Conservation (phyloP, 2,797 vertebrate species). For the Danio aesculapii region DNA sequence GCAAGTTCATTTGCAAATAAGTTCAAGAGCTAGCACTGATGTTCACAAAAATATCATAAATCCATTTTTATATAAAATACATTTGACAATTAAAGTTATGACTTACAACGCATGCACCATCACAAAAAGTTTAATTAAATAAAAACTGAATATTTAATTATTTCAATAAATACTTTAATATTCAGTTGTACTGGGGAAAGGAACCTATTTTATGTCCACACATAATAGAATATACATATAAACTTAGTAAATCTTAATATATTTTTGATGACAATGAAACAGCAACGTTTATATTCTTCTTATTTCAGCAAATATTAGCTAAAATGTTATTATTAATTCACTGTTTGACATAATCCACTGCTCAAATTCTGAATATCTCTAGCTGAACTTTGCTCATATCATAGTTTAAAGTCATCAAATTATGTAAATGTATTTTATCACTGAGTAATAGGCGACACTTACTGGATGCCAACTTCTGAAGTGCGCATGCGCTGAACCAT, state of each 20-base stretch:
- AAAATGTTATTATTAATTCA: not conserved
- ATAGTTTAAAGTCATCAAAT: not conserved
- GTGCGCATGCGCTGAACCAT: slow-evolving; percentile 17
- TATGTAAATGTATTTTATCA: not conserved
- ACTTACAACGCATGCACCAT: not conserved
- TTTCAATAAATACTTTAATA: too few relatives aligned
- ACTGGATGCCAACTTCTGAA: not conserved
- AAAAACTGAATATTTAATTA: too few relatives aligned
- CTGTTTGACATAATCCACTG: not conserved
- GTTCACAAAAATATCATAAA: not conserved
- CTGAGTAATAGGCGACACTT: not conserved
- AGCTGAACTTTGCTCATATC: not conserved
- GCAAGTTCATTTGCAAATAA: not conserved
- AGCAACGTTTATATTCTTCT: not conserved
- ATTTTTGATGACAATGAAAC: too few relatives aligned
- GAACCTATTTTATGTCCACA: too few relatives aligned
- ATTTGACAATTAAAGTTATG: not conserved
- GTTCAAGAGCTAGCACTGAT: not conserved
- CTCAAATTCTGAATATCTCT: not conserved
- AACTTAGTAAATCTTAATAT: too few relatives aligned
- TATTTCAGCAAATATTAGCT: not conserved
- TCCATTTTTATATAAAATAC: not conserved
- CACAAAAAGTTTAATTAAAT: too few relatives aligned
- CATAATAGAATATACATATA: too few relatives aligned
- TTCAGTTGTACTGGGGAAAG: too few relatives aligned